These are phyloP conservation scores for Ophonus ardosiacus DNA, from an alignment of 2,888 invertebrate genomes.

Conservation along the genomic window DNA sequence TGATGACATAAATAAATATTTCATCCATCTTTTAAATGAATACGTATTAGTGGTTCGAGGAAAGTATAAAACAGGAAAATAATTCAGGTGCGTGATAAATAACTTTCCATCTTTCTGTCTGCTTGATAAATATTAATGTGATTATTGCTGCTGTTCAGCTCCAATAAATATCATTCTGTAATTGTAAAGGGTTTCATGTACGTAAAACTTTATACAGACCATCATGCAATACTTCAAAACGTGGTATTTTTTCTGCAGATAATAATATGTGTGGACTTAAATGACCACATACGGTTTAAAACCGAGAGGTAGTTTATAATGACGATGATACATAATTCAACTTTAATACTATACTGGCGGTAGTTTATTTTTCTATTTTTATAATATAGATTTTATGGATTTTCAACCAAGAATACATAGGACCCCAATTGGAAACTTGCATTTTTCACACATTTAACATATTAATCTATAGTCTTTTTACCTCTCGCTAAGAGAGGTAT, in stretches of 20 bases:
- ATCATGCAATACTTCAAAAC: conserved; percentile 41
- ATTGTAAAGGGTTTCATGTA: conserved; percentile 25
- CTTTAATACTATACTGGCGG: background rate
- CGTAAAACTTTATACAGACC: conserved; percentile 33
- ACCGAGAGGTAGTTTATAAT: background rate
- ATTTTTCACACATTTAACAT: background rate
- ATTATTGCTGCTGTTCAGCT: conserved; percentile 46
- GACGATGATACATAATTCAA: background rate
- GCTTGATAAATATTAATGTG: conserved; percentile 47
- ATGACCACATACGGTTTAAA: background rate
- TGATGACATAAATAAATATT: conserved; percentile 42
- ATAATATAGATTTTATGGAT: background rate
- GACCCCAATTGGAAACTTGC: background rate
- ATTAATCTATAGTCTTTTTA: too few relatives aligned
- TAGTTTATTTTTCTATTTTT: background rate
- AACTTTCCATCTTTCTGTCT: conserved; percentile 42
- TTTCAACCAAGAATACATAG: background rate
- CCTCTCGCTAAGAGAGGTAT: too few relatives aligned
- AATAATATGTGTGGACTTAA: conserved; percentile 13
- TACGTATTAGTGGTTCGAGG: conserved; percentile 31
- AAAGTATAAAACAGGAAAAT: conserved; percentile 29
- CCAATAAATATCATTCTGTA: conserved; percentile 48
- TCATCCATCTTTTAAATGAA: conserved; percentile 41
- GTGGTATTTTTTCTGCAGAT: conserved; percentile 29
- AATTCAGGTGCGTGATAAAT: conserved; percentile 43